Evolutionary conservation across 2,888 invertebrate species (phyloP).

Genomic region (Cynaeus angustus): DNA sequence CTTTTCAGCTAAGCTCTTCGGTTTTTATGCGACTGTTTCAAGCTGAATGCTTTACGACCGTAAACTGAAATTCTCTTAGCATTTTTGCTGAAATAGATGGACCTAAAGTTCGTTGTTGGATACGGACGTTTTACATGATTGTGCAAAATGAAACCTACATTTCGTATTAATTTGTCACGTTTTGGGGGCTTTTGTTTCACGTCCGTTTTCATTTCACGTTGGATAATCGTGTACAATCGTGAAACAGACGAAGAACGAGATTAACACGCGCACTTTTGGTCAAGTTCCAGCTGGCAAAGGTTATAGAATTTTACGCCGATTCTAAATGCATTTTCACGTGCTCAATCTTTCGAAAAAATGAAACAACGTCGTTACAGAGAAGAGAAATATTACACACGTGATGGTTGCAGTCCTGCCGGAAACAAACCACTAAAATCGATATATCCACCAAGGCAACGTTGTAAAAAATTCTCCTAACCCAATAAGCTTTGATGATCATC

Average conservation of each 20-base stretch:
- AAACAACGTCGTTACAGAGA: too few relatives aligned
- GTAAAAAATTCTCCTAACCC: too few relatives aligned
- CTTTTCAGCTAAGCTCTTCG: slow-evolving; percentile 37
- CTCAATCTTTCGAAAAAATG: too few relatives aligned
- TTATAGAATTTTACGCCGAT: background rate
- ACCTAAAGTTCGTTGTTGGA: slow-evolving; percentile 26
- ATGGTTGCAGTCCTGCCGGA: too few relatives aligned
- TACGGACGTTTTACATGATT: slow-evolving; percentile 32
- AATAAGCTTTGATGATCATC: too few relatives aligned
- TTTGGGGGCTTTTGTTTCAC: slow-evolving; percentile 22
- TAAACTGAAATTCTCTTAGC: slow-evolving; percentile 36
- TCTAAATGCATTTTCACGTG: too few relatives aligned
- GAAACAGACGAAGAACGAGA: background rate
- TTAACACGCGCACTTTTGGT: too few relatives aligned
- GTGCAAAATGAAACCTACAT: background rate
- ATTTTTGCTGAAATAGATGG: slow-evolving; percentile 31
- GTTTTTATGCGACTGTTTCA: slow-evolving; percentile 35
- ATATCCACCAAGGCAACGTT: too few relatives aligned
- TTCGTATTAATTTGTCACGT: slow-evolving; percentile 26
- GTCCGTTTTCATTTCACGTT: background rate
- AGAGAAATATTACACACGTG: too few relatives aligned
- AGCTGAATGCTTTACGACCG: slow-evolving; percentile 40
- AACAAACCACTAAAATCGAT: too few relatives aligned
- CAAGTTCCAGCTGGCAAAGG: background rate
- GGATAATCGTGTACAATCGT: slow-evolving; percentile 6